Evolutionary conservation across 2,113 vertebrate species (phyloP), one percentile per base, ranked within the genome.

Genomic region (Tragelaphus strepsiceros): DNA sequence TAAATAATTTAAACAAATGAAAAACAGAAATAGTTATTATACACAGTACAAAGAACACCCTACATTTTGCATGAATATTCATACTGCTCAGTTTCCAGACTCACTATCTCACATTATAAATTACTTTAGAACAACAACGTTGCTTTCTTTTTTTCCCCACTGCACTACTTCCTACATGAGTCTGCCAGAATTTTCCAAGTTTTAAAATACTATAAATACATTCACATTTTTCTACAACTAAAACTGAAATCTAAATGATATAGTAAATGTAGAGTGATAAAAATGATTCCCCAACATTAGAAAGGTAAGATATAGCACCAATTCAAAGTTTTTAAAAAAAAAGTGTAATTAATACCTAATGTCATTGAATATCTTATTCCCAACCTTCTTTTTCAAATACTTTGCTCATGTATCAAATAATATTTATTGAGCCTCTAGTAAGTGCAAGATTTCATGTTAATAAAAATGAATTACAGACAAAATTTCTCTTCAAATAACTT

Each of bases 201-300:
- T 95, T 62, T 90, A 96, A 59, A 95, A 92, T 97, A 93, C 89
- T 90, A 94, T 98, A 98, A 98, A 98, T 98, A 96, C 77, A 22
- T 97, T 98, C 93, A 95, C 97, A 97, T 86, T 97, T 96, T 89
- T 59, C 83, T 77, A 91, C 21, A 98, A 49, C 78, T 96, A 93
- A 98, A 97, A 98, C 59, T 96, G 54, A 74, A 98, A 97, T 87
- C 95, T 94, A 98, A 98, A 97, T 92, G 87, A 90, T 53, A 7
- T 43, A 97, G 74, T 77, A 97, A 96, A 95, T 95, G 32, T 92
- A 84, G 89, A 96, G 93, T 90, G 97, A 97, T 97, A 98, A 98
- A 98, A 97, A 97, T 88, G 4, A 94, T 35, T 89, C 77, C 19
- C 49, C 54, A 93, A 51, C 4, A 83, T 86, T 71, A 86, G 46